These are phyloP conservation scores for Drosophila birchii DNA, from an alignment of 2,888 invertebrate genomes.

Conservation along the genomic window DNA sequence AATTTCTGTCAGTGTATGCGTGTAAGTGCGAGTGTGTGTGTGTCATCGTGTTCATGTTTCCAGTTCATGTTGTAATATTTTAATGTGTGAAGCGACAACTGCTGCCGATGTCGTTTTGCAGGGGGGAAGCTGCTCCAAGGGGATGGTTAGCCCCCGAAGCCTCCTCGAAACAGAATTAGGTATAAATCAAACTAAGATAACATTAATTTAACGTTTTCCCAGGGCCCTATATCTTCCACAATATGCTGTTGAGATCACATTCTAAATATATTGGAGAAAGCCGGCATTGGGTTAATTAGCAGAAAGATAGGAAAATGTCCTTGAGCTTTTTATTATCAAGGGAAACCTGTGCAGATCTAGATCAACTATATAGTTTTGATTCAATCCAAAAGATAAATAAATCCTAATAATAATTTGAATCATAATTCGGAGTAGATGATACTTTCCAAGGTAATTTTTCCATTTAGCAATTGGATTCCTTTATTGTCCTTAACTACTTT, in stretches of 20 bases:
- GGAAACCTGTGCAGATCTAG: too few relatives aligned
- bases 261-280: constrained; percentile 8
- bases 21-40: constrained; percentile 27
- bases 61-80: constrained; percentile 80
- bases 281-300: constrained; percentile 18
- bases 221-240: constrained; percentile 64
- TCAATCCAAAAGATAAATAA: not conserved
- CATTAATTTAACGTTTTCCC: constrained; percentile 63
- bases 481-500: not conserved
- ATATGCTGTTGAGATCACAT: constrained; percentile 64
- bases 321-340: not conserved
- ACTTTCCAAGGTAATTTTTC: too few relatives aligned
- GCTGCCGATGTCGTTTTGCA: constrained; percentile 74
- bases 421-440: not conserved
- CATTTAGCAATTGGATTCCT: not conserved
- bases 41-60: constrained; percentile 65
- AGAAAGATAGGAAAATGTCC: not conserved
- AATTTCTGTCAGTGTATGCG: constrained; percentile 59
- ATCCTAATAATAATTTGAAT: too few relatives aligned
- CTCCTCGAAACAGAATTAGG: constrained; percentile 13
- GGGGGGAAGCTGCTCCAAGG: constrained; percentile 32
- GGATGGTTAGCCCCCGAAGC: not conserved
- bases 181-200: constrained; percentile 69
- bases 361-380: not conserved
- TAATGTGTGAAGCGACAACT: constrained; percentile 79